phyloP scores from a whole-genome alignment of 2,113 vertebrate species.

The Mastomys coucha region DNA sequence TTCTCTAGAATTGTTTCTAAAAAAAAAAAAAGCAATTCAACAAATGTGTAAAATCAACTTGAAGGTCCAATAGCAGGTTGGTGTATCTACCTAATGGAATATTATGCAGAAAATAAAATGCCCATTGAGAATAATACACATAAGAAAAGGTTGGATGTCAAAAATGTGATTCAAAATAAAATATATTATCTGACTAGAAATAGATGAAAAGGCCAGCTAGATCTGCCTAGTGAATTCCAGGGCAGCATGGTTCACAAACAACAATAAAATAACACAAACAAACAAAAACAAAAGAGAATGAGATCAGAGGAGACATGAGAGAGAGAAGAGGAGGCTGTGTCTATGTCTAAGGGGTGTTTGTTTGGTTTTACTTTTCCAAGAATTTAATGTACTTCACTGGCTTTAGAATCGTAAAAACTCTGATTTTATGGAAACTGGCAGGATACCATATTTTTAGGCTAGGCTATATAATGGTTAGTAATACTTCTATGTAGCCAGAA shows the following conservation, averaged over 20 bases:
- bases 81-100: neutral
- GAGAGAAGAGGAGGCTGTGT: neutral
- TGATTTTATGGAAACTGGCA: neutral
- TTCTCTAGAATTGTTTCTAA: neutral
- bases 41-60: neutral
- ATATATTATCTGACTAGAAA: neutral
- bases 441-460: neutral
- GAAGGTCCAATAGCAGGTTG: neutral
- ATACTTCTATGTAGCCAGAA: neutral
- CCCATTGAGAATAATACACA: neutral
- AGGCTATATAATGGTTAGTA: too few species aligned
- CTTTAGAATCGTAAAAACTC: neutral
- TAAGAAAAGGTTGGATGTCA: neutral
- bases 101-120: conserved; percentile 16
- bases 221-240: neutral
- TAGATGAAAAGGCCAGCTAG: neutral
- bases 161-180: neutral
- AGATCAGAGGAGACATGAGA: neutral
- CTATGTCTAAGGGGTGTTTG: too few species aligned
- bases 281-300: neutral
- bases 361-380: neutral
- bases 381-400: neutral
- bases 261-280: neutral
- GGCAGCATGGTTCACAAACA: neutral
- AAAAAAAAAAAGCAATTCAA: neutral